A percentile compares a stretch with the other conserved stretches of the same genome.
These are phyloP conservation scores for Lepidurus couesii DNA, from an alignment of 1,140 invertebrate species.

Conservation along the genomic window DNA sequence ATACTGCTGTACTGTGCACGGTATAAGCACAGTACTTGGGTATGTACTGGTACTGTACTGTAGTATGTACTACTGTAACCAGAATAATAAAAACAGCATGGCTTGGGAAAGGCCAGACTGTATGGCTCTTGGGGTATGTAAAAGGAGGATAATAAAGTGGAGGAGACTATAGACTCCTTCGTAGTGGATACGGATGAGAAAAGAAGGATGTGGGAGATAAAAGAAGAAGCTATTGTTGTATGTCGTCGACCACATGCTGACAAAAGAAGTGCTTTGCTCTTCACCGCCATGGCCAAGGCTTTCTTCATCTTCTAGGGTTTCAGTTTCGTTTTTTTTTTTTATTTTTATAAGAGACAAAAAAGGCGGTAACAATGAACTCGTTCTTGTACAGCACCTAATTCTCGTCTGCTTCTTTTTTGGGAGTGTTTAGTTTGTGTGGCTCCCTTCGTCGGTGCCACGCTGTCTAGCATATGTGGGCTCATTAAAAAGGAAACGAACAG, in stretches of 20 bases:
- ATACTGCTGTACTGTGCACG: too few relatives aligned
- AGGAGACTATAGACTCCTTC: background rate
- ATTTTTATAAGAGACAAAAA: background rate
- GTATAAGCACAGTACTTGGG: too few relatives aligned
- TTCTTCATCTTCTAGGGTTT: background rate
- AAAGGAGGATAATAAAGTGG: too few relatives aligned
- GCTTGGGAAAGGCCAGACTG: too few relatives aligned
- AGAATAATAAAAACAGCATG: too few relatives aligned
- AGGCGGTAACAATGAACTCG: background rate
- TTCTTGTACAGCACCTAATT: background rate
- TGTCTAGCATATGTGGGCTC: constrained; percentile 11
- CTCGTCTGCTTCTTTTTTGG: background rate
- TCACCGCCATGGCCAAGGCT: background rate
- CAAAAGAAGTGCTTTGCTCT: background rate
- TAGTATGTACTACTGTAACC: too few relatives aligned
- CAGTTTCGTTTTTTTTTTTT: background rate
- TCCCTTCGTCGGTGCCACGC: background rate
- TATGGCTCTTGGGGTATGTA: too few relatives aligned
- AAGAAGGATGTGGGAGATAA: background rate
- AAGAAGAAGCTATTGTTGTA: constrained; percentile 4
- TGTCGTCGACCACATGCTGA: constrained; percentile 13
- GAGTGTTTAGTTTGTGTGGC: background rate
- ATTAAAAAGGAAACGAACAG: background rate
- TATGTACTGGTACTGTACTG: too few relatives aligned
- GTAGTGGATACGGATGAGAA: background rate